Evolutionary conservation across 2,797 vertebrate species (phyloP), one percentile per base, ranked within the genome.

Genomic region (Macroramphosus scolopax): DNA sequence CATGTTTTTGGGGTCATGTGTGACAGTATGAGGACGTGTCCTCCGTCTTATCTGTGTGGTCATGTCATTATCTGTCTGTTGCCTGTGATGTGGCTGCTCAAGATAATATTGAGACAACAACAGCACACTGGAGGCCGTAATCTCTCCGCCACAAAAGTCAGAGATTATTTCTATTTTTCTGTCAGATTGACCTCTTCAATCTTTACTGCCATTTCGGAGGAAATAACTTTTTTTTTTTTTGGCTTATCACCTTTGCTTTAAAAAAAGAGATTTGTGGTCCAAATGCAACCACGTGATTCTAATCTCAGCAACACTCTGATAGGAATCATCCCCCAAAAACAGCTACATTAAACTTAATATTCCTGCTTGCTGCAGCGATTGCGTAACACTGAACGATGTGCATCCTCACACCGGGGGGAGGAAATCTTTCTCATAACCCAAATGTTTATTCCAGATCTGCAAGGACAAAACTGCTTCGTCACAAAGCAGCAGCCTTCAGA

Each of bases 201-300:
- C 32, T 17, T 62, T n/a, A 1, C 50, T 51, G 40, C 47, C 47
- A 65, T 74, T 69, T 71, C 28, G 39, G 29, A 59, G 53, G 67
- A 77, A 78, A 75, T 63, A 35, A 44, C 38, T 68, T 75, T 73
- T 75, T 71, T n/a, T 35, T 68, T 75, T 73, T 63, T 60, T 29
- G 54, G 59, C 56, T 78, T 74, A 76, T 76, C 66, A 68, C 46
- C 41, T 51, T 42, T 40, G 43, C 39, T 54, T 57, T 58, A 30
- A 63, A n/a, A n/a, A n/a, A n/a, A 67, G 53, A 71, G 52, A 71
- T 76, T 64, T 65, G 34, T 14, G 47, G 15, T 2, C 42, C 42
- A 57, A 42, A 41, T 50, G 56, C 67, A 50, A 41, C 46, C 64
- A 43, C 58, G 53, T 36, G 59, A 80, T 77, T 78, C 72, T 43